phyloP scores from a whole-genome alignment of 2,113 vertebrate species.

The Chiloscyllium plagiosum region DNA sequence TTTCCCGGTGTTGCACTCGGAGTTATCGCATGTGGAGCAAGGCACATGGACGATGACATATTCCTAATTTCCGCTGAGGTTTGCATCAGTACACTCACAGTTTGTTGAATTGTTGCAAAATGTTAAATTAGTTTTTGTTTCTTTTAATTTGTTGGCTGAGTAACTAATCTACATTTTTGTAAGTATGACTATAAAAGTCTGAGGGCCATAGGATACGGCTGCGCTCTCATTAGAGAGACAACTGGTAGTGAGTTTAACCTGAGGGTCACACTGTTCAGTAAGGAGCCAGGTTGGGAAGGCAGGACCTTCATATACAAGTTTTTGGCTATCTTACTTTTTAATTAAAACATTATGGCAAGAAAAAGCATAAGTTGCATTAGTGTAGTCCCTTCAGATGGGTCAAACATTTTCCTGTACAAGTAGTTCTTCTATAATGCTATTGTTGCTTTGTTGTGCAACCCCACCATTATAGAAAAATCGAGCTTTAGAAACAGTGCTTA shows the following conservation, averaged over 20 bases:
- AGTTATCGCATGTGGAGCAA: conserved; percentile 74
- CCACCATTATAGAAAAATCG: no score
- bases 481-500: no score
- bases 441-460: no score
- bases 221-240: no score
- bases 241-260: no score
- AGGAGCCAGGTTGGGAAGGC: no score
- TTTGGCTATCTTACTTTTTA: neutral
- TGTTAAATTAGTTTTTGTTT: neutral
- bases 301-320: neutral
- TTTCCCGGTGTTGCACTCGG: conserved; percentile 93
- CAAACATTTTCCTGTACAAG: neutral
- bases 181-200: neutral
- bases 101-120: neutral
- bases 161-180: neutral
- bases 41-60: conserved; percentile 86
- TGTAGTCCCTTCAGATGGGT: neutral
- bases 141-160: neutral
- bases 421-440: no score
- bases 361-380: neutral
- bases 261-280: no score
- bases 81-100: neutral
- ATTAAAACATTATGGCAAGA: neutral
- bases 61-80: conserved; percentile 95
- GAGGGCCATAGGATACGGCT: no score